Evolutionary conservation across 2,888 invertebrate genomes (phyloP).

Genomic region (Cheilosia pagana): DNA sequence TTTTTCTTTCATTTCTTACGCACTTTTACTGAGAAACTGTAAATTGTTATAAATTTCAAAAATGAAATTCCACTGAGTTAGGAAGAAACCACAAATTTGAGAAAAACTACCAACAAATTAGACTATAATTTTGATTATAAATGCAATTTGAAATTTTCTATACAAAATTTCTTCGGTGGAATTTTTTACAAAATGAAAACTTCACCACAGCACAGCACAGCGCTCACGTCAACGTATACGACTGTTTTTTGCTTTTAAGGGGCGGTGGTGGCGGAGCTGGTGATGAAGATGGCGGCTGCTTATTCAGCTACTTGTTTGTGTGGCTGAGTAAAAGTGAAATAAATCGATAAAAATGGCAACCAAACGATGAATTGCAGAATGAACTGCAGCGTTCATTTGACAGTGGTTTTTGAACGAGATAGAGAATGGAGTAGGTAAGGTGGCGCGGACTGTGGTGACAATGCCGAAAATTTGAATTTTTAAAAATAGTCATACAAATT

Average conservation of each 20-base stretch:
- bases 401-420: slow-evolving; percentile 21
- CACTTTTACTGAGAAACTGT: slow-evolving; percentile 66
- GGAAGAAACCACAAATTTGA: slow-evolving; percentile 46
- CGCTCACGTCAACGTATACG: slow-evolving; percentile 68
- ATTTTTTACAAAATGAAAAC: slow-evolving; percentile 11
- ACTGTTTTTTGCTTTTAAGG: slow-evolving; percentile 52
- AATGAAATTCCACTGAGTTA: slow-evolving; percentile 47
- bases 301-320: slow-evolving; percentile 48
- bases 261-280: slow-evolving; percentile 54
- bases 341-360: slow-evolving; percentile 67
- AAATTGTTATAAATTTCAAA: slow-evolving; percentile 37
- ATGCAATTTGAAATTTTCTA: slow-evolving; percentile 45
- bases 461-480: slow-evolving; percentile 3
- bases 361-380: slow-evolving; percentile 20
- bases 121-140: slow-evolving; percentile 36
- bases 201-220: slow-evolving; percentile 49
- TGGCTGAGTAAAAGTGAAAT: slow-evolving; percentile 58
- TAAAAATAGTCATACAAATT: neutral
- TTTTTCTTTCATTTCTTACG: slow-evolving; percentile 49
- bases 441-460: slow-evolving; percentile 21
- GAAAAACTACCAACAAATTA: slow-evolving; percentile 10
- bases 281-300: slow-evolving; percentile 59
- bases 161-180: slow-evolving; percentile 59
- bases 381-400: slow-evolving; percentile 27
- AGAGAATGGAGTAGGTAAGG: neutral